These are phyloP conservation scores for Branchinecta lindahli DNA, from an alignment of 1,140 invertebrate genomes.

Conservation along the genomic window DNA sequence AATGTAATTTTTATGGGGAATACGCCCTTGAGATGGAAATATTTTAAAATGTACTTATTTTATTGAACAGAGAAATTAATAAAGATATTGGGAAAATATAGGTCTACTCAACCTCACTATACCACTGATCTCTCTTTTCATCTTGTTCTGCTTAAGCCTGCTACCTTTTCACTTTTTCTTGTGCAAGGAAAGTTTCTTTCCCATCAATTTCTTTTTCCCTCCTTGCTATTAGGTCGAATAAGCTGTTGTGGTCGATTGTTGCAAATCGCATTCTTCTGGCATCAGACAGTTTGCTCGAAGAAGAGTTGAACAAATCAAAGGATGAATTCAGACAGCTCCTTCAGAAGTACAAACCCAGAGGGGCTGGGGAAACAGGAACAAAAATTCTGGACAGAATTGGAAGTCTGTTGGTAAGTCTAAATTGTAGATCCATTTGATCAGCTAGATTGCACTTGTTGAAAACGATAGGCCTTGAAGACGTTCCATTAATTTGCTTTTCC, in stretches of 20 bases:
- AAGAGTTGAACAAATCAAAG: background rate
- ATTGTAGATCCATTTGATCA: background rate
- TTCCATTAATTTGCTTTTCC: no score
- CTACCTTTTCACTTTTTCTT: no score
- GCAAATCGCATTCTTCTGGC: background rate
- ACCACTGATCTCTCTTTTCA: no score
- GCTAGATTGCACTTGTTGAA: background rate
- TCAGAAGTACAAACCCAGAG: background rate
- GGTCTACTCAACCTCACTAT: no score
- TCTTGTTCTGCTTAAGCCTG: no score
- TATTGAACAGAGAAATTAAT: no score
- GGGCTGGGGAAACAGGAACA: background rate
- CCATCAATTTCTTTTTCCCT: background rate
- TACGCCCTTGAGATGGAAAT: no score
- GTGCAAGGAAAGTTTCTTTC: no score
- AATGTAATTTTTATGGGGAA: no score
- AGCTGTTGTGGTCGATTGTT: slow-evolving; percentile 1
- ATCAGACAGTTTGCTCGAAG: background rate
- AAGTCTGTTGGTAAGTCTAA: background rate
- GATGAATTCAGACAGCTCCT: background rate
- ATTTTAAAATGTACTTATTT: no score
- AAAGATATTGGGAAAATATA: no score
- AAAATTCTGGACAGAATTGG: background rate
- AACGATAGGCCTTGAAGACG: no score
- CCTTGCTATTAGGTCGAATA: background rate